Base-by-base conservation (phyloP, 1,140 invertebrate species). In the Tachypleus tridentatus region DNA sequence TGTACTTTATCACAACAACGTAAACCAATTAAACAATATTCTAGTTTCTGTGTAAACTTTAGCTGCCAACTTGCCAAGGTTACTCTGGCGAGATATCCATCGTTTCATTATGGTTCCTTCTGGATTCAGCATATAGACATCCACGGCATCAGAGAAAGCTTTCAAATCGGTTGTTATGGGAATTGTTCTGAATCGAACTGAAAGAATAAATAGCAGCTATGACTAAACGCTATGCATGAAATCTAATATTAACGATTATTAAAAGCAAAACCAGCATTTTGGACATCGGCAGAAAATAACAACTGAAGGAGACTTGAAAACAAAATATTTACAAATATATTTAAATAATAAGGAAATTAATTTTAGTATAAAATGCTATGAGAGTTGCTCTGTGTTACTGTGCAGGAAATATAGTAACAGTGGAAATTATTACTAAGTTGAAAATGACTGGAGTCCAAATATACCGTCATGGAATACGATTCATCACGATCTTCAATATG, bases 121-220 rank as follows among this genome's bases (percentile, higher is more conserved):
- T 0, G 93, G 92, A 78, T 93, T 90, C 61, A 93, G 72, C 81
- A 95, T 91, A 70, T 84, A 93, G 2, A 94, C 88, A 76, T 96
- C 91, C 7, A 95, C 84, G 3, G 91, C 85, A 77, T 88, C 86
- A 66, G 88, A 85, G 73, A 92, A 93, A 3, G 92, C 86, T 73
- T 87, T 89, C 57, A 96, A 77, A 70, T 91, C 87, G 0, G 89
- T 93, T 72, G 91, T 89, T 62, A 97, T 89, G 0, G 91, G 91
- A 67, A 97, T 87, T 3, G 87, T 85, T 51, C 94, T 82, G 73
- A 97, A 94, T 58, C 84, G 80, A 0, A 96, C 88, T 66, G 53
- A 0, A 57, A 66, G 11, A 11, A 51, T 9, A 47, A 50, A 60
- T 49, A 52, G 9, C 9, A 11, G 3, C 4, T 11, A 51, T 29